Percentiles rank a stretch among this genome's conserved stretches.
Evolutionary conservation across 2,888 invertebrate species (phyloP).

Genomic region (Platycheirus rosarum): DNA sequence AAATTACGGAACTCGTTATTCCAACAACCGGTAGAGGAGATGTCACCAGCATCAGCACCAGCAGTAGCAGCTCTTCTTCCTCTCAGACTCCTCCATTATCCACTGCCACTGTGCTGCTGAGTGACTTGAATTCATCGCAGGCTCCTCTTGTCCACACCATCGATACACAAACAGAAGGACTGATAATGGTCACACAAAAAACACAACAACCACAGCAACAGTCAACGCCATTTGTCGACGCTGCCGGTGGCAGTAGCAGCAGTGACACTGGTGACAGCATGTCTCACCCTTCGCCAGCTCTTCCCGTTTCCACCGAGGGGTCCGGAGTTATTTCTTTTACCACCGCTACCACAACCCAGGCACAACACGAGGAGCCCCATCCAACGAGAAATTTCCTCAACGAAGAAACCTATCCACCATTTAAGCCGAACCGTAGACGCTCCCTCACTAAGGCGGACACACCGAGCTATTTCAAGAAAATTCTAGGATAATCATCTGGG

Average conservation of each 20-base stretch:
- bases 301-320: conserved; percentile 39
- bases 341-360: conserved; percentile 67
- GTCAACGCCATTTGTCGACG: conserved; percentile 44
- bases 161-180: conserved; percentile 49
- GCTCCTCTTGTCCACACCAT: conserved; percentile 33
- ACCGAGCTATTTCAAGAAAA: conserved; percentile 82
- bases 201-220: conserved; percentile 49
- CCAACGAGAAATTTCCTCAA: conserved; percentile 81
- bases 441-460: conserved; percentile 82
- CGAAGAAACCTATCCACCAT: conserved; percentile 81
- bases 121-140: conserved; percentile 51
- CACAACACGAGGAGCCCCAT: conserved; percentile 65
- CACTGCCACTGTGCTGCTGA: conserved; percentile 15
- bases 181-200: conserved; percentile 57
- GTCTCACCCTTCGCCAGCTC: conserved; percentile 28
- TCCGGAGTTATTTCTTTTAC: conserved; percentile 50
- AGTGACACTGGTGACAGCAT: conserved; percentile 41
- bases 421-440: conserved; percentile 82
- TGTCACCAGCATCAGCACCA: conserved; percentile 15
- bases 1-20: conserved; percentile 57
- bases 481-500: conserved; percentile 80
- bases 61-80: conserved; percentile 5
- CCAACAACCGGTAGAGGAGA: conserved; percentile 55
- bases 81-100: conserved; percentile 24
- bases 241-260: conserved; percentile 11